Base-by-base conservation (phyloP, 1,140 invertebrate genomes). In the Drosophila funebris region DNA sequence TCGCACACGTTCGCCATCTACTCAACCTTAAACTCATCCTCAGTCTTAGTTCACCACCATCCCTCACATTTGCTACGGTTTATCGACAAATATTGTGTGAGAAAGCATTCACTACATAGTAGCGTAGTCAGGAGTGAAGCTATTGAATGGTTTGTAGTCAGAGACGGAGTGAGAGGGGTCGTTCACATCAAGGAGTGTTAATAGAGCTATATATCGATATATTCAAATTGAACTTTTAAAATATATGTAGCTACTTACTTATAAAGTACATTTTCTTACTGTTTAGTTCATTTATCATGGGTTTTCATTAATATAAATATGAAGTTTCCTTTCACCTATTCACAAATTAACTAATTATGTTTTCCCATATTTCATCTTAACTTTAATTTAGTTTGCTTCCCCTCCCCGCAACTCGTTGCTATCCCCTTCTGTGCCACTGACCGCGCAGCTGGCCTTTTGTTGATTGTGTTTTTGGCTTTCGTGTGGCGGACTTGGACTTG, bases 11-110 rank as follows among this genome's bases (percentile, higher is more conserved):
- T 67, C 46, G 29, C 62, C 53, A 27, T 37, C 14, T 43, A 43
- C 20, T 4, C 53, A 37, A 18, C 14, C 14, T 41, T 43, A 8
- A 44, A 36, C 53, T 33, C 41, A 48, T 8, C 27, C 39, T 41
- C 54, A 53, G 60, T 4, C 36, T 31, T 13, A 22, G 24, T 43
- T 27, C 57, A 9, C 57, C 53, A 44, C n/a, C 67, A 63, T 63
- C 58, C 67, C 60, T 63, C 82, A 81, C 81, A 78, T 84, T 80
- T 60, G 68, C 56, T 67, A 50, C 29, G 73, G 64, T 85, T 84
- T 84, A 84, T 84, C 82, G 81, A 85, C 81, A 84, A 85, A 84
- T 77, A 85, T 82, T 84, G 77, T 74, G 31, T 43, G 69, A 48
- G 11, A 66, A 76, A 80, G 69, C 76, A 73, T 67, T 82, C 78